Evolutionary conservation across 2,888 invertebrate species (phyloP).

Genomic region (Eilema caniola): DNA sequence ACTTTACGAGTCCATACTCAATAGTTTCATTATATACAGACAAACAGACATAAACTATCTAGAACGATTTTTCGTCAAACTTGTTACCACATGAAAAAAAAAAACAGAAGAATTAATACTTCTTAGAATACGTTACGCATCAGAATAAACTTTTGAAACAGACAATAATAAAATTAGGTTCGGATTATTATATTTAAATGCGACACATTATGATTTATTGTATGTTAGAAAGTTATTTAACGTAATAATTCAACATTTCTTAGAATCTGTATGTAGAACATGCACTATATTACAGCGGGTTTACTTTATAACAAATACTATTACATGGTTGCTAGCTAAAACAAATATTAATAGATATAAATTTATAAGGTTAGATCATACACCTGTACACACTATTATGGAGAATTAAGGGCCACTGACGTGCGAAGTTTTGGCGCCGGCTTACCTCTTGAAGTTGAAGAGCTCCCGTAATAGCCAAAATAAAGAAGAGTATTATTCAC

Average conservation of each 20-base stretch:
- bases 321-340: too few relatives aligned
- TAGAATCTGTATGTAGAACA: constrained; percentile 48
- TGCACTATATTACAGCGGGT: not conserved
- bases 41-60: constrained; percentile 50
- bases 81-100: constrained; percentile 17
- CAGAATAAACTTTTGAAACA: constrained; percentile 33
- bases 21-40: constrained; percentile 39
- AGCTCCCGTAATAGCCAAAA: too few relatives aligned
- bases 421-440: too few relatives aligned
- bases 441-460: too few relatives aligned
- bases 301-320: too few relatives aligned
- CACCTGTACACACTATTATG: too few relatives aligned
- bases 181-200: constrained; percentile 39
- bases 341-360: too few relatives aligned
- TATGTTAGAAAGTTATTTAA: constrained; percentile 52
- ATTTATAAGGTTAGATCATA: too few relatives aligned
- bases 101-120: constrained; percentile 19
- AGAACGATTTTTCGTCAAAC: constrained; percentile 21
- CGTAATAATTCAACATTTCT: constrained; percentile 47
- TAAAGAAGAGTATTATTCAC: too few relatives aligned
- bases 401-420: too few relatives aligned
- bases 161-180: constrained; percentile 41
- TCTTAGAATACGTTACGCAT: constrained; percentile 35
- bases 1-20: constrained; percentile 15
- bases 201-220: constrained; percentile 59